Conservation (phyloP, 2,797 vertebrate species). For the Odontamblyopus rebecca region DNA sequence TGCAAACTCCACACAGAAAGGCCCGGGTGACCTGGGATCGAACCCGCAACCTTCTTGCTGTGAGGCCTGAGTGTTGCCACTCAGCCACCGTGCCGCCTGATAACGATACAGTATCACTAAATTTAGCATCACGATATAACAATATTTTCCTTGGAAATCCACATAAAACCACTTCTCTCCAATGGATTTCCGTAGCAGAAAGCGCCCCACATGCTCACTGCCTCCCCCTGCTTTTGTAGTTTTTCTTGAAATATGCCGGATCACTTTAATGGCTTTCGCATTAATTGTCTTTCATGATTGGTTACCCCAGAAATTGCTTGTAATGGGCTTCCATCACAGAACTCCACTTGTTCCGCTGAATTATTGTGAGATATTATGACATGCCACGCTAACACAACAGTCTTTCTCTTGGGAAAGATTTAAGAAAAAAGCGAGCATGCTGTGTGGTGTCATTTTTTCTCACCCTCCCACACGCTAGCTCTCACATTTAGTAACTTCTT, state of each 20-base stretch:
- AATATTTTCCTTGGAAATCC: neutral
- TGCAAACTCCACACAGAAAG: too few species aligned
- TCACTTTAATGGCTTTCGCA: slow-evolving; percentile 36
- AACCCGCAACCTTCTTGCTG: too few species aligned
- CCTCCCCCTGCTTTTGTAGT: slow-evolving; percentile 23
- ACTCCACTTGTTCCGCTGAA: slow-evolving; percentile 46
- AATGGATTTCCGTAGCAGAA: neutral
- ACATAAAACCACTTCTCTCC: neutral
- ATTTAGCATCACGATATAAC: too few species aligned
- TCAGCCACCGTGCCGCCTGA: too few species aligned
- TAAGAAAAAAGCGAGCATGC: slow-evolving; percentile 3
- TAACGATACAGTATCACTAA: too few species aligned
- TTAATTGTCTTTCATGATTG: slow-evolving; percentile 62
- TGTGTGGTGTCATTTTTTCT: neutral
- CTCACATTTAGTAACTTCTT: slow-evolving; percentile 57
- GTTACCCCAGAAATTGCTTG: slow-evolving; percentile 53
- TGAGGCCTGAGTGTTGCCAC: too few species aligned
- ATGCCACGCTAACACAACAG: slow-evolving; percentile 52
- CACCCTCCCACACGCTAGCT: slow-evolving; percentile 27
- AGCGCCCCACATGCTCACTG: slow-evolving; percentile 22
- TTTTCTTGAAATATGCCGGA: slow-evolving; percentile 30
- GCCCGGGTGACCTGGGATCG: too few species aligned
- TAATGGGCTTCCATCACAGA: slow-evolving; percentile 51
- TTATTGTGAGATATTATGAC: slow-evolving; percentile 50
- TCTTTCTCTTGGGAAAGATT: slow-evolving; percentile 37